phyloP scores from a whole-genome alignment of 2,888 invertebrate genomes.

The Hydriomena furcata region DNA sequence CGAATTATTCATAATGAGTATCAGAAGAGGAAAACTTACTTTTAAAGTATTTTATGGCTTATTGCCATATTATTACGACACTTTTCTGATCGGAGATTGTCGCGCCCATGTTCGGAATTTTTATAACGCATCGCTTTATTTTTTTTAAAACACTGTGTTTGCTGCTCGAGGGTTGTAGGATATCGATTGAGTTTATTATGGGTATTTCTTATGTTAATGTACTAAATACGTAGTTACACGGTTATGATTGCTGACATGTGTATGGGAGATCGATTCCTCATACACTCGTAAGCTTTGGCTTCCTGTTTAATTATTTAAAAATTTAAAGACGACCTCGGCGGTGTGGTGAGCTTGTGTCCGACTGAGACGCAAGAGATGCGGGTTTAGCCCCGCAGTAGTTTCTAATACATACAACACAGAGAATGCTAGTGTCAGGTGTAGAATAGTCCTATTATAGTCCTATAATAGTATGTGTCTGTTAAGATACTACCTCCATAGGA shows the following conservation, averaged over 20 bases:
- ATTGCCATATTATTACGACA: conserved; percentile 61
- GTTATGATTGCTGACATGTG: conserved; percentile 31
- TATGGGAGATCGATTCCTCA: conserved; percentile 11
- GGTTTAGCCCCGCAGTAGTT: too few species aligned
- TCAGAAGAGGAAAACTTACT: conserved; percentile 51
- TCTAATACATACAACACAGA: too few species aligned
- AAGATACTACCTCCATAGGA: too few species aligned
- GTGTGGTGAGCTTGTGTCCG: too few species aligned
- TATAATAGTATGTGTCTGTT: too few species aligned
- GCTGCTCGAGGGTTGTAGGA: conserved; percentile 70
- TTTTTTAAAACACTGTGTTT: conserved; percentile 60
- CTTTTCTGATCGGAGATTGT: conserved; percentile 61
- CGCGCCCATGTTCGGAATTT: conserved; percentile 67
- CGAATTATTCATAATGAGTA: conserved; percentile 76
- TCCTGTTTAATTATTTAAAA: conserved; percentile 16
- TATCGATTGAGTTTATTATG: conserved; percentile 71
- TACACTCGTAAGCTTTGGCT: conserved; percentile 10
- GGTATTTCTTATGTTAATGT: conserved; percentile 74
- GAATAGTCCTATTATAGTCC: too few species aligned
- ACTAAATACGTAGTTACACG: conserved; percentile 64
- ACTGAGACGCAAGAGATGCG: too few species aligned
- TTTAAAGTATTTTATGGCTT: conserved; percentile 68
- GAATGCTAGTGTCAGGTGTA: too few species aligned
- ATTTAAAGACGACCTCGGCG: neutral
- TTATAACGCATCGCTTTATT: conserved; percentile 59